Conservation (phyloP, 2,113 vertebrate genomes). For the Pungitius pungitius region DNA sequence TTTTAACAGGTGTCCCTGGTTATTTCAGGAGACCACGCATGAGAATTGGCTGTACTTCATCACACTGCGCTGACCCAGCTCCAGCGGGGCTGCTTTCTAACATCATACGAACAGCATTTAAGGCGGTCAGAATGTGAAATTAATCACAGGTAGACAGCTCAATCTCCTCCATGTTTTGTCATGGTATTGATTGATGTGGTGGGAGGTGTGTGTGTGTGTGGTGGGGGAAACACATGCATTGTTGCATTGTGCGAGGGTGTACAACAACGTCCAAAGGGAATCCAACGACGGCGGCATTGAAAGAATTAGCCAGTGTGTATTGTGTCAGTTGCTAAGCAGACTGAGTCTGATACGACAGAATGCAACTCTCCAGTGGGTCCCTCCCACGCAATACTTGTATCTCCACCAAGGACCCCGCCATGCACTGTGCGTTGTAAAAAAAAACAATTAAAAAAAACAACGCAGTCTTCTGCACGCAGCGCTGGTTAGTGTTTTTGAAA, state of each 20-base stretch:
- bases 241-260: constrained; percentile 9
- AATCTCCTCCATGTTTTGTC: constrained; percentile 26
- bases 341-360: constrained; percentile 54
- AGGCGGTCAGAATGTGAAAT: constrained; percentile 23
- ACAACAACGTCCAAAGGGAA: constrained; percentile 45
- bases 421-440: constrained; percentile 2
- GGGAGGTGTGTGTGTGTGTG: not conserved
- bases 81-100: constrained; percentile 7
- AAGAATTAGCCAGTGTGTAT: constrained; percentile 52
- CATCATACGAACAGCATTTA: not conserved
- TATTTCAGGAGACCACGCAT: not conserved
- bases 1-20: not conserved
- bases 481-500: not conserved
- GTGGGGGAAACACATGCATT: too few species aligned
- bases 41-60: not conserved
- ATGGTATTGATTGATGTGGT: constrained; percentile 11
- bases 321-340: constrained; percentile 73
- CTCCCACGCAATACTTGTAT: constrained; percentile 40
- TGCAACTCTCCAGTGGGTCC: constrained; percentile 43
- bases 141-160: constrained; percentile 16
- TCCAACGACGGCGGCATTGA: constrained; percentile 42
- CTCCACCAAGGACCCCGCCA: constrained; percentile 35
- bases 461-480: not conserved
- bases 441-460: not conserved
- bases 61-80: not conserved